Percentiles rank a stretch among this genome's conserved stretches.
Evolutionary conservation across 2,888 invertebrate species (phyloP).

Genomic region (Chloroclystis v-ata): DNA sequence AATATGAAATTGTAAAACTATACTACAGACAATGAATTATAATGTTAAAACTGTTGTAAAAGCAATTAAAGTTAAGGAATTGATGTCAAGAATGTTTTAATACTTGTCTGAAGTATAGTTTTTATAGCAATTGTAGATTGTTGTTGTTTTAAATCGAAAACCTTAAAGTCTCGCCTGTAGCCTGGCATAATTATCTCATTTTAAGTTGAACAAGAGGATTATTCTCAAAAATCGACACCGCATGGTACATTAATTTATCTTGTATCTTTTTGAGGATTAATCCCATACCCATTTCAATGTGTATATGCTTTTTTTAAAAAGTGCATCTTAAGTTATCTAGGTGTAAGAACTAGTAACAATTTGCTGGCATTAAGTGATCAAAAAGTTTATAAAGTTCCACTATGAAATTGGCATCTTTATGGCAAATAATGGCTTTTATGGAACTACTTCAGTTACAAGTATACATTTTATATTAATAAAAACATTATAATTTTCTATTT

Average conservation of each 20-base stretch:
- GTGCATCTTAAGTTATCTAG: slow-evolving; percentile 69
- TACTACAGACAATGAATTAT: not conserved
- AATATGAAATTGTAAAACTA: not conserved
- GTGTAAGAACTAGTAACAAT: slow-evolving; percentile 60
- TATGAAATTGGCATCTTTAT: slow-evolving; percentile 41
- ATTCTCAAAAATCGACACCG: not conserved
- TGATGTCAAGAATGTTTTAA: too few relatives aligned
- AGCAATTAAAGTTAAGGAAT: not conserved
- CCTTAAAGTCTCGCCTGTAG: not conserved
- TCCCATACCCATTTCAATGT: slow-evolving; percentile 16
- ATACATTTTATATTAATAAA: slow-evolving; percentile 73
- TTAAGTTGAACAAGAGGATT: slow-evolving; percentile 1
- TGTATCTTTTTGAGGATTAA: slow-evolving; percentile 2
- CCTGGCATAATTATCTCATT: not conserved
- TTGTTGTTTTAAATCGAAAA: not conserved
- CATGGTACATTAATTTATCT: not conserved
- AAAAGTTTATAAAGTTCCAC: slow-evolving; percentile 25
- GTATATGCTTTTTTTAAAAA: slow-evolving; percentile 46
- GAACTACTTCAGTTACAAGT: slow-evolving; percentile 63
- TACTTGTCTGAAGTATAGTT: not conserved
- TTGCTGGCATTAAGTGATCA: slow-evolving; percentile 31
- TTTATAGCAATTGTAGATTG: not conserved
- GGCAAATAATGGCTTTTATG: slow-evolving; percentile 57
- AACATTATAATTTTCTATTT: slow-evolving; percentile 69
- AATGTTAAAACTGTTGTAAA: not conserved